Conservation (phyloP, 2,113 vertebrate genomes). For the Oreochromis spilurus region DNA sequence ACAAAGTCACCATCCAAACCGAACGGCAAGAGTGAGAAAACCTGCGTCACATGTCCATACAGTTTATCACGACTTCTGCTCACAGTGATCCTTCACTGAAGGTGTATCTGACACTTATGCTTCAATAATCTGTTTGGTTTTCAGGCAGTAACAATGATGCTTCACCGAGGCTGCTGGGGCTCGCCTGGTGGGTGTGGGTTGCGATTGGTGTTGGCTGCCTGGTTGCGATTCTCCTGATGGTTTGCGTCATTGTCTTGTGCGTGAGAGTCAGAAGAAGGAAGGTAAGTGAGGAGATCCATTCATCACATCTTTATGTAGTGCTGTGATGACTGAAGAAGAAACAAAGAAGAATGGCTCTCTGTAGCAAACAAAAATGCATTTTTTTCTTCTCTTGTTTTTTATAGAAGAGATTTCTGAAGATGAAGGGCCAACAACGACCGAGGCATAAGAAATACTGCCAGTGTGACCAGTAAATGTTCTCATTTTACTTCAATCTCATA, state of each 20-base stretch:
- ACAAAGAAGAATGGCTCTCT: not conserved
- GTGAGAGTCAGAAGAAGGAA: conserved; percentile 47
- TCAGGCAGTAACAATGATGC: rapidly evolving
- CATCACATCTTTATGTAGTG: not conserved
- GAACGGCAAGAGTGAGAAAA: rapidly evolving
- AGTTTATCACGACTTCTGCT: not conserved
- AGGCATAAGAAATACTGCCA: conserved; percentile 56
- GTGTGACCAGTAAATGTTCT: conserved; percentile 62
- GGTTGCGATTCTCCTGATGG: conserved; percentile 40
- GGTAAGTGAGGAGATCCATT: conserved; percentile 28
- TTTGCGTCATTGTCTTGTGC: not conserved
- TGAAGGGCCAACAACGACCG: conserved; percentile 12
- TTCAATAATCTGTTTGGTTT: not conserved
- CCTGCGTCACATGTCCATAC: rapidly evolving
- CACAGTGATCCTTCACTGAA: not conserved
- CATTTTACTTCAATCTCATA: not conserved
- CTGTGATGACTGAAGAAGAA: not conserved
- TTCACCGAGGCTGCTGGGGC: not conserved
- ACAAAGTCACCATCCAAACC: rapidly evolving
- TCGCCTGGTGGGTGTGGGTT: conserved; percentile 62
- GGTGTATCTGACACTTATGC: not conserved
- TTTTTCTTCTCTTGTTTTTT: not conserved
- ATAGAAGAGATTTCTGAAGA: conserved; percentile 28
- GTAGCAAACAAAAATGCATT: not conserved
- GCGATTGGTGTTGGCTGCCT: conserved; percentile 9